Evolutionary conservation across 2,797 vertebrate genomes (phyloP), one percentile per base, ranked within the genome.

Genomic region (Anas bernieri): DNA sequence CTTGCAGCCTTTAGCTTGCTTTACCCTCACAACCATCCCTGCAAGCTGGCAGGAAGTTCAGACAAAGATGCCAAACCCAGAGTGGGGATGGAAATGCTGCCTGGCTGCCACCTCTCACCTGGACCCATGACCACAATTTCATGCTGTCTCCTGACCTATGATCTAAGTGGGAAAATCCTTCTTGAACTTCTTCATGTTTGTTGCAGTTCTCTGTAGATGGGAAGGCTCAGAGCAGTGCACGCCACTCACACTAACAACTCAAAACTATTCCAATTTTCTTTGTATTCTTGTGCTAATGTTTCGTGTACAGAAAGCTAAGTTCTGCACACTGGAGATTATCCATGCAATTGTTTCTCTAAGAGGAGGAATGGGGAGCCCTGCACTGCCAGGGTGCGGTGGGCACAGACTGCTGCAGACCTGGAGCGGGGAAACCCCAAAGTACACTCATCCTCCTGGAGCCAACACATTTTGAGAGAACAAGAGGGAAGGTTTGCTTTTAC

Each of bases 121-220:
- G 0, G 7, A 6, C 12, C 26, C 54, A n/a, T 2, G 1, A 10
- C 56, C 50, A 59, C 66, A 35, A 0, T 18, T 50, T 41, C 7
- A 0, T 0, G 1, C 17, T 37, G 67, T 22, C 16, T 63, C 6
- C 59, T 68, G 62, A 33, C 18, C 14, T n/a, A 68, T 26, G 21
- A 1, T 9, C 30, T 43, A 52, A 30, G 45, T 52, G 6, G 11
- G 17, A 35, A 39, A 43, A n/a, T 6, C 33, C 9, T 21, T 45
- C n/a, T 6, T 6, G 11, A 33, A 12, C 1, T 0, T 35, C 55
- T 18, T 28, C 25, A 59, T 8, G 63, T 1, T 5, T 41, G 39
- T 41, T 31, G 45, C 25, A 25, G 35, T 18, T 8, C 12, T 8
- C 39, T 15, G 17, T 4, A 1, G 2, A 21, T 8, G 35, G 13